Base-by-base conservation (phyloP, 2,888 invertebrate species). In the Eupsilia transversa region DNA sequence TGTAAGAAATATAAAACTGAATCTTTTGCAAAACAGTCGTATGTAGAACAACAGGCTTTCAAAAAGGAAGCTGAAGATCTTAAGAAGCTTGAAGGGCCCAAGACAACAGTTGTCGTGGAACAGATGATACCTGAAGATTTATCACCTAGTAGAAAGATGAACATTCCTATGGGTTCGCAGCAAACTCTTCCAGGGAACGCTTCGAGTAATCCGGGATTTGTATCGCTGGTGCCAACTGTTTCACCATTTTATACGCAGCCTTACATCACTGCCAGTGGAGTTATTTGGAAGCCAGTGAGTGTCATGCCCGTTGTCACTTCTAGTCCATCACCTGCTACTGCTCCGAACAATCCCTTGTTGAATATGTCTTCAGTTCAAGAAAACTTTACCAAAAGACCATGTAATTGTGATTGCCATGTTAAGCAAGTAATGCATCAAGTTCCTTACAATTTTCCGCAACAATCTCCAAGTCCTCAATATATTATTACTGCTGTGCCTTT, bases 211-310 rank as follows among this genome's bases (percentile, higher is more conserved):
- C 56, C 86, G 41, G 79, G 86, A 52, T 88, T 83, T 76, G 69
- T 86, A 54, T 85, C 91, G 9, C 54, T 89, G 2, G 83, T 91
- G 38, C 90, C 92, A 49, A 88, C 91, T n/a, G 64, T 77, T 38
- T 65, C 81, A 33, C 63, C 76, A 14, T 85, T 89, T 60, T 91
- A 90, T 72, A 80, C 91, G 33, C 91, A 90, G 60, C 86, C 92
- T 1, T 90, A 88, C 65, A 68, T 91, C 2, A 74, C 91, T 43
- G 71, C 90, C 17, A 90, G 89, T 49, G 91, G 91, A 60, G 80
- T 93, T 33, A 60, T 94, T 67, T 94, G 93, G 94, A 94, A 93
- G 73, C 93, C 93, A 27, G 68, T 92, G 41, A 91, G 86, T 71
- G 78, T 89, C 6, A 71, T 91, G 78, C 89, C 92, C 27, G 63